Evolutionary conservation across 2,113 vertebrate species (phyloP).

Genomic region (Hepsetus odoe): DNA sequence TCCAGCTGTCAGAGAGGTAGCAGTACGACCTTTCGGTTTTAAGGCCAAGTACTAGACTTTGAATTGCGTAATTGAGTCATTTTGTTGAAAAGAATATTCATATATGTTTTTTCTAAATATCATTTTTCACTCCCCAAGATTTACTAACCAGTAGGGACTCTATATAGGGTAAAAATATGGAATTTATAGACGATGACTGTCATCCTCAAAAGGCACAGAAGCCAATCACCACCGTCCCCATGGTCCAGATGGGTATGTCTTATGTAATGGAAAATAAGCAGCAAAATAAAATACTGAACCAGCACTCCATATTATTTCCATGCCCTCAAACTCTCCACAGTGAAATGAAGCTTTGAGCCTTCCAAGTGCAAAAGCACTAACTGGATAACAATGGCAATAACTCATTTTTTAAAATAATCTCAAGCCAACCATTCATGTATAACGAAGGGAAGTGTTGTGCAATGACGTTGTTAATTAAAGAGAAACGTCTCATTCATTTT

Average conservation of each 20-base stretch:
- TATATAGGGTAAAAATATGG: background rate
- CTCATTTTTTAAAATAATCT: background rate
- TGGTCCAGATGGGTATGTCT: conserved; percentile 6
- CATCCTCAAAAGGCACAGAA: conserved; percentile 8
- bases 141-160: background rate
- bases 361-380: background rate
- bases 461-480: background rate
- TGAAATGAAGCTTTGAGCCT: background rate
- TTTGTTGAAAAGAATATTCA: background rate
- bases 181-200: background rate
- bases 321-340: background rate
- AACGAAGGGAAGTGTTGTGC: background rate
- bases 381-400: background rate
- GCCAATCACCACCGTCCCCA: background rate
- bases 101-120: background rate
- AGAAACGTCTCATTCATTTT: background rate
- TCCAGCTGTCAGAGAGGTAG: background rate
- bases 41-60: background rate
- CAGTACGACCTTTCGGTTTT: background rate
- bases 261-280: conserved; percentile 15
- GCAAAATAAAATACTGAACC: background rate
- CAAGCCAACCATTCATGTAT: background rate
- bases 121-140: conserved; percentile 3
- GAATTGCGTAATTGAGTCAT: background rate
- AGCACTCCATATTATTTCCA: conserved; percentile 31